phyloP scores from a whole-genome alignment of 2,888 invertebrate species.

The Cephus runcator region DNA sequence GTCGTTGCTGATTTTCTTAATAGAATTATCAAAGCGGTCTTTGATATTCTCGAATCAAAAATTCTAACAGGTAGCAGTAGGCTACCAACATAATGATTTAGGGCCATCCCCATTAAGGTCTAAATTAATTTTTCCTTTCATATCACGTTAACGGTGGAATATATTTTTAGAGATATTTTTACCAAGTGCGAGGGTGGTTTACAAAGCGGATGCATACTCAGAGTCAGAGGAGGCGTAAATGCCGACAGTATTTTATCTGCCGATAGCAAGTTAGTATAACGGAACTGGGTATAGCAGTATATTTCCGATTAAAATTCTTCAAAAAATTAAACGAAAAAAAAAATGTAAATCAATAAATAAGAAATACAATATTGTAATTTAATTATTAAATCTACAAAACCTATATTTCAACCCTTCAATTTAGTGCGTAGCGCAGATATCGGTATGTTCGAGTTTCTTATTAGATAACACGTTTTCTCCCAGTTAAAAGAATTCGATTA shows the following conservation, averaged over 20 bases:
- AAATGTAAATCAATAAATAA: background rate
- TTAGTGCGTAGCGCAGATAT: too few relatives aligned
- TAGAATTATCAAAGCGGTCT: background rate
- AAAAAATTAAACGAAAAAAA: background rate
- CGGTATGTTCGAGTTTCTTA: background rate
- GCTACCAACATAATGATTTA: background rate
- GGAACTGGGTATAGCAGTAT: background rate
- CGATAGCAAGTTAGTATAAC: conserved; percentile 23
- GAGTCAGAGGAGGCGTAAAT: conserved; percentile 32
- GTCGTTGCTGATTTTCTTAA: background rate
- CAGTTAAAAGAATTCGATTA: too few relatives aligned
- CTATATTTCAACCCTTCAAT: too few relatives aligned
- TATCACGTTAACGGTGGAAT: background rate
- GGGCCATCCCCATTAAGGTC: background rate
- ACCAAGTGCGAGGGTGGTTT: conserved; percentile 34
- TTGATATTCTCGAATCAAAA: background rate
- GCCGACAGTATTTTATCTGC: conserved; percentile 32
- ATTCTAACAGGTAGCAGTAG: background rate
- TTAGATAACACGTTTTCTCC: background rate
- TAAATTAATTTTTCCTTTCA: background rate
- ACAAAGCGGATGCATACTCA: conserved; percentile 33
- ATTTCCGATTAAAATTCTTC: too few relatives aligned
- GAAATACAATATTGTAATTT: too few relatives aligned
- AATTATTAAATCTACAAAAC: too few relatives aligned
- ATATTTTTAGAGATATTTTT: conserved; percentile 25